phyloP scores from a whole-genome alignment of 1,140 invertebrate genomes.

The Cardiocondyla obscurior region DNA sequence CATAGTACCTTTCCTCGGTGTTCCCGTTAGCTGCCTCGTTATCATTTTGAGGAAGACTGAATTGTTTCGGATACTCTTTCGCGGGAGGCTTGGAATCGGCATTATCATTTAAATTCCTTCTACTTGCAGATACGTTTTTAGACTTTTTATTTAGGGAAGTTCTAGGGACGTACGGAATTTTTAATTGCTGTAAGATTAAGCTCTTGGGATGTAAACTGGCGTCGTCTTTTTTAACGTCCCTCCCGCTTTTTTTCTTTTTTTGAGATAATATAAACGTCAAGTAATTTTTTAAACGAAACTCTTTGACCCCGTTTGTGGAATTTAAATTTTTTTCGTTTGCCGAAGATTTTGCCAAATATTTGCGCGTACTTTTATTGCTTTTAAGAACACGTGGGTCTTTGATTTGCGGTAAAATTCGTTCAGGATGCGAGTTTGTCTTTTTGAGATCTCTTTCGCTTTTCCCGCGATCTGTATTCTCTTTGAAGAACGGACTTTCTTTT shows the following conservation, averaged over 20 bases:
- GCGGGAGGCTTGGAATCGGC: neutral
- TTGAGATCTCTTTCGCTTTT: neutral
- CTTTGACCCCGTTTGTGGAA: neutral
- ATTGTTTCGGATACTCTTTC: slow-evolving; percentile 8
- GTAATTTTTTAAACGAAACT: neutral
- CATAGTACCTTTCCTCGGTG: no score
- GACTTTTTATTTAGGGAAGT: neutral
- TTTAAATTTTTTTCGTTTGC: neutral
- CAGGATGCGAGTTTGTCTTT: neutral
- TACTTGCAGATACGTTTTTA: neutral
- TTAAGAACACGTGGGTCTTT: neutral
- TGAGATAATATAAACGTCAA: neutral
- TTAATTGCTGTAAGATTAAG: neutral
- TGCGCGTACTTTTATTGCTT: neutral
- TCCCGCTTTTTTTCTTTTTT: neutral
- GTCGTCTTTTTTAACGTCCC: neutral
- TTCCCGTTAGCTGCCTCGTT: neutral
- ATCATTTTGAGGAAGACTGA: neutral
- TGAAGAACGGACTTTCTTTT: neutral
- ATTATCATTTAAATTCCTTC: neutral
- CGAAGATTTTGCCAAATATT: neutral
- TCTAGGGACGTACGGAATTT: neutral
- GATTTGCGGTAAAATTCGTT: neutral
- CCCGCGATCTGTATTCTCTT: neutral
- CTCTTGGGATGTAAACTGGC: neutral